Evolutionary conservation across 2,888 invertebrate species (phyloP).

Genomic region (Falcaria lacertinaria): DNA sequence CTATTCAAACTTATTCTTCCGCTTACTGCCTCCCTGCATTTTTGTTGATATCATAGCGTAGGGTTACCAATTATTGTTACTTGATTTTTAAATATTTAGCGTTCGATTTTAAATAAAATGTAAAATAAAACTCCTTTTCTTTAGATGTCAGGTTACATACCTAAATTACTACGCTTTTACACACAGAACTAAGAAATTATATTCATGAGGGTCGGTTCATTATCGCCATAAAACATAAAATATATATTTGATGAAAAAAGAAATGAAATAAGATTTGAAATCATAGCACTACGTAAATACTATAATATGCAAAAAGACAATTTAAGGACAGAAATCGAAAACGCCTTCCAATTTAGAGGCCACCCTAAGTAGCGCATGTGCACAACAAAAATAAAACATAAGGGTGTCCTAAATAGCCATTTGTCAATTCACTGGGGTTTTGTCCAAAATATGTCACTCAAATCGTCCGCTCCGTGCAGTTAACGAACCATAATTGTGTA

Average conservation of each 20-base stretch:
- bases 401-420: slow-evolving; percentile 32
- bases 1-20: slow-evolving; percentile 67
- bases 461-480: slow-evolving; percentile 37
- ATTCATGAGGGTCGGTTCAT: no score
- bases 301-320: not conserved
- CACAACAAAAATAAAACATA: slow-evolving; percentile 21
- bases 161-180: no score
- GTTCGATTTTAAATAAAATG: no score
- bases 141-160: no score
- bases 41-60: slow-evolving; percentile 28
- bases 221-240: no score
- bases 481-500: slow-evolving; percentile 73
- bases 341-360: slow-evolving; percentile 1
- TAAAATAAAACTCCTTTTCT: no score
- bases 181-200: no score
- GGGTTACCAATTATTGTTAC: not conserved
- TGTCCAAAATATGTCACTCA: slow-evolving; percentile 45
- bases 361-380: slow-evolving; percentile 3
- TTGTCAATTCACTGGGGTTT: slow-evolving; percentile 40
- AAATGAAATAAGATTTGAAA: no score
- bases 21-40: slow-evolving; percentile 57
- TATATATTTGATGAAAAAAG: no score
- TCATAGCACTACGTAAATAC: no score
- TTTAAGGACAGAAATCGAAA: not conserved
- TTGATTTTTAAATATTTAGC: no score